A percentile compares a stretch with the other conserved stretches of the same genome.
Conservation (phyloP, 2,797 vertebrate genomes). For the Ataeniobius toweri region DNA sequence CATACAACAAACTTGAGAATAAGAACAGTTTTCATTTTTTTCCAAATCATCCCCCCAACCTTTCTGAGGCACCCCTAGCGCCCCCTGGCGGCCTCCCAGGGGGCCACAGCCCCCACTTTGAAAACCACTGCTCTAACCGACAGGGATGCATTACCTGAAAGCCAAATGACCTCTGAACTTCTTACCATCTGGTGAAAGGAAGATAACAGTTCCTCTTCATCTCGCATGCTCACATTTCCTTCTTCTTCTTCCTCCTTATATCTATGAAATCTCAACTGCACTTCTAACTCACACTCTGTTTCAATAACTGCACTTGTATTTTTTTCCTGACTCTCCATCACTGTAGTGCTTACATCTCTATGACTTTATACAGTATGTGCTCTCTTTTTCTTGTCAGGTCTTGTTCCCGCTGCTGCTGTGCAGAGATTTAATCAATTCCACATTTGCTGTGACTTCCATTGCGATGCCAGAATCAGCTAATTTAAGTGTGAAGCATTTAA, state of each 20-base stretch:
- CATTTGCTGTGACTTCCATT: slow-evolving; percentile 39
- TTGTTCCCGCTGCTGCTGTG: slow-evolving; percentile 13
- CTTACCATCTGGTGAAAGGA: slow-evolving; percentile 8
- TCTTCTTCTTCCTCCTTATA: not conserved
- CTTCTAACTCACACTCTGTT: not conserved
- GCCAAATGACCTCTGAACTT: slow-evolving; percentile 29
- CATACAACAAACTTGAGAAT: no score
- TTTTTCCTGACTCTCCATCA: not conserved
- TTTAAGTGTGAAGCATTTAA: slow-evolving; percentile 74
- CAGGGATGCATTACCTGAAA: not conserved
- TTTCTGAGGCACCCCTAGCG: no score
- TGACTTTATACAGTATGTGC: slow-evolving; percentile 1
- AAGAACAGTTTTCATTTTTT: no score
- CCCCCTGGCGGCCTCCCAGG: no score
- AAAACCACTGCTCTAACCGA: not conserved
- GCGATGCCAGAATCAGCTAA: slow-evolving; percentile 39
- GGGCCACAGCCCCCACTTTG: no score
- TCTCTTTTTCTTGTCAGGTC: slow-evolving; percentile 1
- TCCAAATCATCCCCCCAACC: no score
- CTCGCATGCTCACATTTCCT: slow-evolving; percentile 4
- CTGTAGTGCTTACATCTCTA: not conserved
- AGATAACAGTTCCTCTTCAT: slow-evolving; percentile 17
- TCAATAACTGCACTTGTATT: not conserved
- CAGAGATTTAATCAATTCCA: slow-evolving; percentile 59
- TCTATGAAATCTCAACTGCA: not conserved